Conservation (phyloP, 2,888 invertebrate species). For the Phengaris alcon region DNA sequence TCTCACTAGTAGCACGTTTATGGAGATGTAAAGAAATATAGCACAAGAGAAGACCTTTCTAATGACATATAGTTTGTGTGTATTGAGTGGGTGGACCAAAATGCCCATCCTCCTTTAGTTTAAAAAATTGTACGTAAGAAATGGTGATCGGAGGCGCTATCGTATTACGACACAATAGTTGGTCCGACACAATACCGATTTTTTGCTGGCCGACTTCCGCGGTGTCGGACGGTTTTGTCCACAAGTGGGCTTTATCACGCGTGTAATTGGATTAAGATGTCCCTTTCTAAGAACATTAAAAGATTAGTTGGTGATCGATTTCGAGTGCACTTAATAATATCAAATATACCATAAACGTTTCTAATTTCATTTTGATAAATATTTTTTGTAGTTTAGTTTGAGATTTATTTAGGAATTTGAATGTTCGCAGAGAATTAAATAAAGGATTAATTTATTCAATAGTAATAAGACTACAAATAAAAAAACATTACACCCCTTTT, state of each 20-base stretch:
- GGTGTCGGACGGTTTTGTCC: not conserved
- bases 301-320: not conserved
- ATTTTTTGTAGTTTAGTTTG: not conserved
- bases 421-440: not conserved
- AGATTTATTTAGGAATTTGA: not conserved
- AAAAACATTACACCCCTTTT: too few relatives aligned
- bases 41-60: too few relatives aligned
- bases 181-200: not conserved
- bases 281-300: not conserved
- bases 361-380: not conserved
- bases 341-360: not conserved
- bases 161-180: not conserved
- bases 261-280: conserved; percentile 12
- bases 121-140: not conserved
- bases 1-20: too few relatives aligned
- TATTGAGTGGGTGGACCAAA: too few relatives aligned
- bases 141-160: not conserved
- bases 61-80: too few relatives aligned
- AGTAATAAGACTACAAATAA: too few relatives aligned
- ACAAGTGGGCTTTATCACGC: not conserved
- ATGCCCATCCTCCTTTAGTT: too few relatives aligned
- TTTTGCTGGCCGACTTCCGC: conserved; percentile 11
- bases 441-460: too few relatives aligned
- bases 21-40: too few relatives aligned
- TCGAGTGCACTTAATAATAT: not conserved